These are phyloP conservation scores for Heliocidaris erythrogramma DNA, from an alignment of 35 echinoderm and acorn worm genomes.

Conservation along the genomic window DNA sequence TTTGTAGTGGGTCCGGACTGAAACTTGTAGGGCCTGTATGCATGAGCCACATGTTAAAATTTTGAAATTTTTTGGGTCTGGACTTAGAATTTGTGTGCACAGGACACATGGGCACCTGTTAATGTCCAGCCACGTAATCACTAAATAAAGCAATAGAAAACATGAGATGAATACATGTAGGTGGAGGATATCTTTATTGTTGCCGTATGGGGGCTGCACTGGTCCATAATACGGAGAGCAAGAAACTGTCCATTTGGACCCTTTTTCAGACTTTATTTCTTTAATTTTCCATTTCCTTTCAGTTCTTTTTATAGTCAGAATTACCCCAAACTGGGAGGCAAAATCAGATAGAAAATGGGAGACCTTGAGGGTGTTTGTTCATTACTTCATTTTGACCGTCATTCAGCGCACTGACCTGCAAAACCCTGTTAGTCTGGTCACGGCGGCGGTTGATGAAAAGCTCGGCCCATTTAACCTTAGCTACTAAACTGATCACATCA, in stretches of 20 bases:
- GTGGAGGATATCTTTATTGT: background rate
- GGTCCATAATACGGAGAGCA: background rate
- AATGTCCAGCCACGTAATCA: no score
- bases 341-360: background rate
- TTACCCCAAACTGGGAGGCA: background rate
- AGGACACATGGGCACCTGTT: no score
- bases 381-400: background rate
- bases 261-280: background rate
- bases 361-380: conserved; percentile 7
- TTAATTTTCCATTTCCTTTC: background rate
- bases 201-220: background rate
- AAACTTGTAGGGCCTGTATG: no score
- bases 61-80: no score
- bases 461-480: background rate
- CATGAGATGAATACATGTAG: background rate
- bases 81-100: no score
- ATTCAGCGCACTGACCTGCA: background rate
- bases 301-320: background rate
- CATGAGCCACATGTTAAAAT: no score
- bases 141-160: background rate
- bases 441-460: background rate
- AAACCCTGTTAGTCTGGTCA: background rate
- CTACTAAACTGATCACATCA: background rate
- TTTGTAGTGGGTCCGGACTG: no score
- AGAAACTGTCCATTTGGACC: background rate